Base-by-base conservation (phyloP, 2,113 vertebrate species). In the Triplophysa siluroides region DNA sequence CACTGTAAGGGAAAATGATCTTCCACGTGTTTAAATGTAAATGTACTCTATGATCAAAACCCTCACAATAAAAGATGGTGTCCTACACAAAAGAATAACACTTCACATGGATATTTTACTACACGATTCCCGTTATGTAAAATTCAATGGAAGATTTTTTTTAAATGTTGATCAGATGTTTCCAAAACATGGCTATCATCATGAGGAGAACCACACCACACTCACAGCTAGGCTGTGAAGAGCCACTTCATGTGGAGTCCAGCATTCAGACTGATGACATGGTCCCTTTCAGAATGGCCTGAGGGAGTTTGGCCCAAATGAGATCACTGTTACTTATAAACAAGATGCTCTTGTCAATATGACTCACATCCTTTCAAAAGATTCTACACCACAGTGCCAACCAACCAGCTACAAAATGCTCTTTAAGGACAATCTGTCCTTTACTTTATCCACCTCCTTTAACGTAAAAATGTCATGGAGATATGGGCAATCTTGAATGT, bases 321-420 rank as follows among this genome's bases (percentile, higher is more conserved):
- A 33, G 16, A 19, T 56, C 8, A 56, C 19, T 75, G 58, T 63
- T 47, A 50, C 23, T 75, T 58, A 47, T 76, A 60, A 76, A 8
- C 60, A 76, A 62, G 64, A 16, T n/a, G 38, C 21, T 26, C 58
- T 62, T 47, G 58, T 76, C 73, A 63, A 26, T 12, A 47, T 47
- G 43, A 18, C 18, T 56, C 69, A 58, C 10, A 71, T 71, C 69
- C 29, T 16, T 29, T 60, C 52, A 41, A 21, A 60, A 21, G 12
- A 24, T 58, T 19, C 19, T 58, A 21, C 26, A 41, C 11, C 33
- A 19, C 70, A 73, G 69, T 21, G 50, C 16, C 50, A 43, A 23
- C 29, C 13, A 41, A 33, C 5, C 11, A 41, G 54, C 33, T 16
- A 38, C 56, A 60, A 2, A 56, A 71, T 13, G 14, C 9, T n/a